Evolutionary conservation across 2,797 vertebrate species (phyloP).

Genomic region (Phrynocephalus forsythii): DNA sequence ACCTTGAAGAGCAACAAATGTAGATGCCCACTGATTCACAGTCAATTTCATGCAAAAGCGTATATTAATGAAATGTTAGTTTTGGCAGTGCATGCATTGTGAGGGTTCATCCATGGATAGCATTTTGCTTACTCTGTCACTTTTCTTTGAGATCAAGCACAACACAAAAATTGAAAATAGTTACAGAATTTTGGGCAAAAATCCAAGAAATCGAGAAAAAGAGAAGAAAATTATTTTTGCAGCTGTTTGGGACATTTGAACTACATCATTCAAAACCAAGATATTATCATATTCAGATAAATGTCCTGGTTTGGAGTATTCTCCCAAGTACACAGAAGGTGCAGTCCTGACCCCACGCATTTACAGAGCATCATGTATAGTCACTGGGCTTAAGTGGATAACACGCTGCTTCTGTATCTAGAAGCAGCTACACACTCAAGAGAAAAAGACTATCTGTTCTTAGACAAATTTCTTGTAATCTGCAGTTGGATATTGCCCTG

Average conservation of each 20-base stretch:
- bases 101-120: neutral
- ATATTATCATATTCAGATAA: neutral
- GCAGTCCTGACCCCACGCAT: neutral
- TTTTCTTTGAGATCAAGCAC: neutral
- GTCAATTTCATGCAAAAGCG: slow-evolving; percentile 36
- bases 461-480: too few relatives aligned
- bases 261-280: neutral
- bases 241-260: neutral
- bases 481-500: too few relatives aligned
- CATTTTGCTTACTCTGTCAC: neutral
- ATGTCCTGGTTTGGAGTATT: neutral
- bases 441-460: too few relatives aligned
- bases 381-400: too few relatives aligned
- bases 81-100: neutral
- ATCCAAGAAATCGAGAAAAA: neutral
- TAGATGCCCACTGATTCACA: slow-evolving; percentile 33
- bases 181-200: neutral
- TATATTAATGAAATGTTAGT: slow-evolving; percentile 18
- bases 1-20: slow-evolving; percentile 49
- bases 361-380: neutral
- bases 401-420: too few relatives aligned
- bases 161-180: neutral
- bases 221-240: neutral
- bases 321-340: neutral
- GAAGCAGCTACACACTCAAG: too few relatives aligned